phyloP scores from a whole-genome alignment of 2,113 vertebrate genomes.

The Lampris megalopsis region DNA sequence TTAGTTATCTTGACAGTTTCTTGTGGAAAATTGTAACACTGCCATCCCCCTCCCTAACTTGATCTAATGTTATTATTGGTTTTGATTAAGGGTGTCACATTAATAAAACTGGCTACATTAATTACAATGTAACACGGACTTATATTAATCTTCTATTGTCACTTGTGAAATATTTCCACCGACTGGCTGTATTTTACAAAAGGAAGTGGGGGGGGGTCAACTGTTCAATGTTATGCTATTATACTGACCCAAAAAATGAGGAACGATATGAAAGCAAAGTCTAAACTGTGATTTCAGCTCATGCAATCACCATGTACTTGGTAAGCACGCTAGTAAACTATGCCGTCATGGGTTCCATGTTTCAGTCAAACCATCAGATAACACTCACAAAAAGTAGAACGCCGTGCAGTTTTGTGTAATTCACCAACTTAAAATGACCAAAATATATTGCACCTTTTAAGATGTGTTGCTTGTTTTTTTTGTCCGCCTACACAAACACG shows the following conservation, averaged over 20 bases:
- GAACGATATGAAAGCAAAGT: slow-evolving; percentile 22
- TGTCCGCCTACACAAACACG: background rate
- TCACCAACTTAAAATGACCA: slow-evolving; percentile 22
- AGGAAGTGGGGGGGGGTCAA: background rate
- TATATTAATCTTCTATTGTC: background rate
- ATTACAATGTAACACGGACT: slow-evolving; percentile 17
- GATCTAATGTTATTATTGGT: background rate
- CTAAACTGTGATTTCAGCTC: slow-evolving; percentile 29
- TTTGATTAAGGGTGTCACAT: background rate
- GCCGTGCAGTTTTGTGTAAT: slow-evolving; percentile 15
- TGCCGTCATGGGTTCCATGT: slow-evolving; percentile 10
- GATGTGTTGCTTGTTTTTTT: background rate
- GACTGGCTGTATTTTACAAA: background rate
- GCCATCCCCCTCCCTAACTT: slow-evolving; percentile 11
- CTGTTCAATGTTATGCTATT: background rate
- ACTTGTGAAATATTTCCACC: background rate
- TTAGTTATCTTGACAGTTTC: background rate
- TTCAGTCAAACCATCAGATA: slow-evolving; percentile 18
- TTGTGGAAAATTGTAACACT: slow-evolving; percentile 6
- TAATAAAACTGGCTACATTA: slow-evolving; percentile 9
- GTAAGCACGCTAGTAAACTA: background rate
- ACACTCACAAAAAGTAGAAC: background rate
- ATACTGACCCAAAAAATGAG: slow-evolving; percentile 17
- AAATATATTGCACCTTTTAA: background rate
- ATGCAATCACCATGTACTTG: slow-evolving; percentile 31